Percentiles rank a stretch among this genome's conserved stretches.
phyloP scores from a whole-genome alignment of 2,888 invertebrate species.

The Heliconius sara region DNA sequence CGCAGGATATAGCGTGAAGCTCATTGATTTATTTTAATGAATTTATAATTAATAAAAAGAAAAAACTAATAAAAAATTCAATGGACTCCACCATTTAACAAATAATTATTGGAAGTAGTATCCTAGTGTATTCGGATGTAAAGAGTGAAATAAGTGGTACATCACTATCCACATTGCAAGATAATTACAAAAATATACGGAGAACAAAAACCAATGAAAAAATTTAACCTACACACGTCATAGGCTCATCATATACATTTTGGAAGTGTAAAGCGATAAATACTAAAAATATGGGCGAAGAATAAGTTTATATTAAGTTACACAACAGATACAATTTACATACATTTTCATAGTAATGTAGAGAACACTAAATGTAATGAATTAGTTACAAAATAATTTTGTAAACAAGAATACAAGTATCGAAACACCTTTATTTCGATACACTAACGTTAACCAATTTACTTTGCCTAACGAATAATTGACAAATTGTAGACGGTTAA shows the following conservation, averaged over 20 bases:
- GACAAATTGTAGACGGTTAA: slow-evolving; percentile 37
- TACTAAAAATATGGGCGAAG: background rate
- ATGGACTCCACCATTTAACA: too few species aligned
- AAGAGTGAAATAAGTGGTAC: background rate
- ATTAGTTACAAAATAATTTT: too few species aligned
- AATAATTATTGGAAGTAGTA: too few species aligned
- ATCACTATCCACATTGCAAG: background rate
- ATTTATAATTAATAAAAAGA: too few species aligned
- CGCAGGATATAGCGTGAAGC: too few species aligned
- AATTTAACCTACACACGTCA: background rate
- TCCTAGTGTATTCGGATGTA: too few species aligned
- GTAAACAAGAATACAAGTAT: too few species aligned
- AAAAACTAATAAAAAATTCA: too few species aligned
- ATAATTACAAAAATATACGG: background rate
- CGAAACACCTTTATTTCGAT: background rate
- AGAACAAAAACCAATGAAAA: background rate
- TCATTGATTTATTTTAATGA: too few species aligned
- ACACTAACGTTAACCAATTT: background rate
- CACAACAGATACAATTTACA: background rate
- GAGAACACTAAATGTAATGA: too few species aligned
- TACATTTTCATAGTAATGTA: too few species aligned
- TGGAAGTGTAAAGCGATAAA: background rate
- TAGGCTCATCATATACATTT: background rate
- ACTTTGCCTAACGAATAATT: slow-evolving; percentile 36
- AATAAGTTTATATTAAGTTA: background rate